Evolutionary conservation across 30 jellyfish, hydroid and myxozoan genomes (phyloP), one percentile per base, ranked within the genome.

Genomic region (Rhopilema esculentum): DNA sequence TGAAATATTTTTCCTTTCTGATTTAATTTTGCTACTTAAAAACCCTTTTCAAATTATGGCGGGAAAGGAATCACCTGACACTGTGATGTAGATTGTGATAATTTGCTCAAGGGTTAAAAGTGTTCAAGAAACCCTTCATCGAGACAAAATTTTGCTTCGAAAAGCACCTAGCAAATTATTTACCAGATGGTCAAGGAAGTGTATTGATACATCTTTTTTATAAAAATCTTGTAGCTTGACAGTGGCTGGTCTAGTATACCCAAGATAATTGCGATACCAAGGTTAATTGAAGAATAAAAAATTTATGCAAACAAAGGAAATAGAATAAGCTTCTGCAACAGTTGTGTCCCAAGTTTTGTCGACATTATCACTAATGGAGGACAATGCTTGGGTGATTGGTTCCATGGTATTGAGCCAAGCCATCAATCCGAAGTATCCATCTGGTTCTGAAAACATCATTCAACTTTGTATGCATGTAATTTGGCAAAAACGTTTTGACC

Each of bases 391-490:
- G 1, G 84, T 52, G 27, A 22, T 20, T 31, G 69, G 33, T 9
- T 23, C 31, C 81, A 8, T 1, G 28, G 4, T 21, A 72, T 28
- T 71, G 18, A 8, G 50, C 84, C 18, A 72, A 72, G 69, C 84
- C 84, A 72, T 72, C 84, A 21, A 72, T 21, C 19, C 4, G 70
- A 2, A 72, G 66, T 1, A 31, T 52, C 71, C 71, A 72, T 16
- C 69, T 24, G 27, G 84, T 49, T 24, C 71, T 16, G 30, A 48
- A 70, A 26, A 70, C 70, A 31, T 63, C 77, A 16, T 0, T 16
- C 18, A 72, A 23, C 84, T 72, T 49, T 24, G 26, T 72, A 23
- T 72, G 84, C 53, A 21, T 24, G 19, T 28, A 72, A 33, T 28
- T 20, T 16, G 84, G 84, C 31, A 28, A 21, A 20, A 8, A 28